A percentile compares a stretch with the other conserved stretches of the same genome.
Conservation (phyloP, 2,113 vertebrate species). For the Xenopus laevis region DNA sequence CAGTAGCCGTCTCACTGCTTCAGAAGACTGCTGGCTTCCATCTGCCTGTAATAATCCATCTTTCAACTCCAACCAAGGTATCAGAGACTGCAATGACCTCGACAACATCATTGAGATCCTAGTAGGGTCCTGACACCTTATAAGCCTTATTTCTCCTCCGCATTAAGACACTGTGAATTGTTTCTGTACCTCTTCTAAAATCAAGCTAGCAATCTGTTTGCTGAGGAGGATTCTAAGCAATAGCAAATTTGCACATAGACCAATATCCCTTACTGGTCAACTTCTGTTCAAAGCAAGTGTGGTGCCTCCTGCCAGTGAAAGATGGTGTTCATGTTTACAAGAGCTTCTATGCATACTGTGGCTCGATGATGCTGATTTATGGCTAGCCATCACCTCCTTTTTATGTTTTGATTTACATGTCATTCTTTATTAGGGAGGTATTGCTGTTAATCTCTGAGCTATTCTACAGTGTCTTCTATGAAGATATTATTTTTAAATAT, state of each 20-base stretch:
- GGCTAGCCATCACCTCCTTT: neutral
- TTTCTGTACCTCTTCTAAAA: neutral
- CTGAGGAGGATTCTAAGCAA: neutral
- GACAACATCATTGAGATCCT: slow-evolving; percentile 74
- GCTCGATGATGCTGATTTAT: neutral
- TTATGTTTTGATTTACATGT: slow-evolving; percentile 6
- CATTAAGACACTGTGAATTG: neutral
- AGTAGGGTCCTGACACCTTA: slow-evolving; percentile 61
- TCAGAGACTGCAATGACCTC: slow-evolving; percentile 65
- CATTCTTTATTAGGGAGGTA: slow-evolving; percentile 18
- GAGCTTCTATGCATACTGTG: neutral
- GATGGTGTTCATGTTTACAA: slow-evolving; percentile 26
- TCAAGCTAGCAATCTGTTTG: neutral
- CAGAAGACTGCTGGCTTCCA: slow-evolving; percentile 41
- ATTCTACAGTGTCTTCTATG: slow-evolving; percentile 22
- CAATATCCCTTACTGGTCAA: slow-evolving; percentile 15
- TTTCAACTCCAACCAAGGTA: slow-evolving; percentile 42
- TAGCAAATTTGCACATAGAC: slow-evolving; percentile 32
- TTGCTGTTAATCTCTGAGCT: neutral
- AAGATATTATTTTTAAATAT: slow-evolving; percentile 24
- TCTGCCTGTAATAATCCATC: slow-evolving; percentile 39
- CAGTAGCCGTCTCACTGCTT: slow-evolving; percentile 31
- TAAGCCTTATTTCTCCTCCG: neutral
- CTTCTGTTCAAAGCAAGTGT: neutral
- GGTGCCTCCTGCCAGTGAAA: slow-evolving; percentile 22